Evolutionary conservation across 2,113 vertebrate genomes (phyloP), one percentile per base, ranked within the genome.

Genomic region (Caranx melampygus): DNA sequence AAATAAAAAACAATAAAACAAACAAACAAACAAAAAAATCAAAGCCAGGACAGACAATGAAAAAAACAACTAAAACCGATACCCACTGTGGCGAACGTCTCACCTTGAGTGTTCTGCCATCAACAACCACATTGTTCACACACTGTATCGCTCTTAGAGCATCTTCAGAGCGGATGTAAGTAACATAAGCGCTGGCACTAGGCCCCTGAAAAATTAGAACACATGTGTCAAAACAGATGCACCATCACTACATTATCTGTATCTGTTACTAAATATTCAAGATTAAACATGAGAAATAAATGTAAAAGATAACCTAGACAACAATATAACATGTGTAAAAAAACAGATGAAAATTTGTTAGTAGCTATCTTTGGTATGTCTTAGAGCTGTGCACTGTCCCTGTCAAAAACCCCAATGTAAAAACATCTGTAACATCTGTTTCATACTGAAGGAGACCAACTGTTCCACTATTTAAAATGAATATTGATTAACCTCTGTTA

Each of bases 61-160:
- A 64, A 72, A 63, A n/a, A 16, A 11, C 0, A n/a, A n/a, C 1
- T 11, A 21, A 57, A 57, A 44, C 6, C 9, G 5, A 37, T 34
- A 4, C 42, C 5, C 2, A 2, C n/a, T 34, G 49, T 18, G 21
- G 13, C 34, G 44, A 72, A 49, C 47, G 34, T 54, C 84, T 91
- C 82, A 99, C 98, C 97, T 99, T 99, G 82, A 99, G 97, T 84
- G 98, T 99, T 95, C 98, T 97, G 89, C 98, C 98, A 21, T 99
- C 98, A 88, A 99, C 98, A 71, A 99, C 97, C 88, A 99, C 98
- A 70, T 99, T 99, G 95, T 99, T 99, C 86, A 99, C 98, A 16
- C 97, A 99, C 83, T 99, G 98, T 96, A 99, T 99, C 90, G 98
- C 98, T 96, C 97, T 95, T 86, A 99, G 95, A 90, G 98, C 98